phyloP scores from a whole-genome alignment of 2,888 invertebrate species.

The Drosophila greeni region DNA sequence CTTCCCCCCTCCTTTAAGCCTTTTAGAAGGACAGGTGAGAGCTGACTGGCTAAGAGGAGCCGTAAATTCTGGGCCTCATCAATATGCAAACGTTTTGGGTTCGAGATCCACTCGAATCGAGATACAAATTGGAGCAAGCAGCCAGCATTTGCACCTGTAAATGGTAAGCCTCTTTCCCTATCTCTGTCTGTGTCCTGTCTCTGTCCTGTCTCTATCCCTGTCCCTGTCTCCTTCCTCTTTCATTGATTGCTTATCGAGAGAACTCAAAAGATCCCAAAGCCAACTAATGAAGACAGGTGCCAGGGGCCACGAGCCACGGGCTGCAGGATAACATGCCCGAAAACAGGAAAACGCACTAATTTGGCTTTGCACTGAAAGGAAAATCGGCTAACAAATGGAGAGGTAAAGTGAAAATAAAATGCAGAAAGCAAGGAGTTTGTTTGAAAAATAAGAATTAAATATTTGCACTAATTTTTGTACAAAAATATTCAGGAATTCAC shows the following conservation, averaged over 20 bases:
- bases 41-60: background rate
- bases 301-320: slow-evolving; percentile 8
- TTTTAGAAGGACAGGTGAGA: slow-evolving; percentile 21
- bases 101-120: slow-evolving; percentile 6
- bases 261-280: slow-evolving; percentile 38
- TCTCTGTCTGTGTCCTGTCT: background rate
- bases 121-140: slow-evolving; percentile 39
- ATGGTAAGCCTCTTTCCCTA: background rate
- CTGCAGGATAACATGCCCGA: slow-evolving; percentile 9
- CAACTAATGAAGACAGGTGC: slow-evolving; percentile 64
- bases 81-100: slow-evolving; percentile 32
- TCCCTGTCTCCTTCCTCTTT: slow-evolving; percentile 2
- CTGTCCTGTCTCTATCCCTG: background rate
- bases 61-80: slow-evolving; percentile 32
- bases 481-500: no score
- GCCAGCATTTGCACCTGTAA: slow-evolving; percentile 57
- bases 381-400: background rate
- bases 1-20: background rate
- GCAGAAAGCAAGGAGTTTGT: no score
- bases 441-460: no score
- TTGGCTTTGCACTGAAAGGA: slow-evolving; percentile 7
- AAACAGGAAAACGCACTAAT: slow-evolving; percentile 7
- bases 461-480: no score
- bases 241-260: slow-evolving; percentile 61
- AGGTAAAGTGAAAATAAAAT: no score